These are phyloP conservation scores for Lepetodrilus schrolli DNA, from an alignment of 2,888 invertebrate species.

Conservation along the genomic window DNA sequence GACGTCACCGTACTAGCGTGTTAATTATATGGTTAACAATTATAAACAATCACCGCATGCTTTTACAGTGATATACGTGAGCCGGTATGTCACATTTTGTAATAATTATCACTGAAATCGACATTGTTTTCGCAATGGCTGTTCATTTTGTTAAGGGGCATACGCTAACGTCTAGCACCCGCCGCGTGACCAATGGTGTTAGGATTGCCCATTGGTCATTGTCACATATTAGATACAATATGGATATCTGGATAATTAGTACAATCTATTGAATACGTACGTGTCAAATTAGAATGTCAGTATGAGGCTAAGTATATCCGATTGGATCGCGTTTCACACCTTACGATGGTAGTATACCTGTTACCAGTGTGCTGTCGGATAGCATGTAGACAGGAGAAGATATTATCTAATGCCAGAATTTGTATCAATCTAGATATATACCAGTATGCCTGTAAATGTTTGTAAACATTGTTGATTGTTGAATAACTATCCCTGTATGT, in stretches of 20 bases:
- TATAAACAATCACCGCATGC: background rate
- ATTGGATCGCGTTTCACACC: too few relatives aligned
- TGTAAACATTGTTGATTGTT: too few relatives aligned
- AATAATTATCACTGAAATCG: constrained; percentile 11
- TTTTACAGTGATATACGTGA: constrained; percentile 2
- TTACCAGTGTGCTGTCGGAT: too few relatives aligned
- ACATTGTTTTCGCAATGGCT: background rate
- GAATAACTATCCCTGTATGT: too few relatives aligned
- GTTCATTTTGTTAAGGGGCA: background rate
- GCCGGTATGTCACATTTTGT: background rate
- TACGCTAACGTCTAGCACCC: background rate
- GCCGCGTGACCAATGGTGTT: background rate
- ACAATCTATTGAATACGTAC: background rate
- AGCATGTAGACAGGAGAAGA: too few relatives aligned
- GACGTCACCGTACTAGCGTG: background rate
- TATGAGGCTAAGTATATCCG: background rate
- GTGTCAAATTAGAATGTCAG: constrained; percentile 13
- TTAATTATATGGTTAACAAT: too few relatives aligned
- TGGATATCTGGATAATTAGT: constrained; percentile 3
- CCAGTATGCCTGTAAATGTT: too few relatives aligned
- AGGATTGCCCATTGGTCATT: background rate
- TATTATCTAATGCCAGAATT: too few relatives aligned
- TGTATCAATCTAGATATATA: too few relatives aligned
- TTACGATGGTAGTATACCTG: too few relatives aligned
- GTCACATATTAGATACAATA: too few relatives aligned